Percentiles rank a stretch among this genome's conserved stretches.
phyloP scores from a whole-genome alignment of 2,113 vertebrate species.

The Forbesichthys agassizii region DNA sequence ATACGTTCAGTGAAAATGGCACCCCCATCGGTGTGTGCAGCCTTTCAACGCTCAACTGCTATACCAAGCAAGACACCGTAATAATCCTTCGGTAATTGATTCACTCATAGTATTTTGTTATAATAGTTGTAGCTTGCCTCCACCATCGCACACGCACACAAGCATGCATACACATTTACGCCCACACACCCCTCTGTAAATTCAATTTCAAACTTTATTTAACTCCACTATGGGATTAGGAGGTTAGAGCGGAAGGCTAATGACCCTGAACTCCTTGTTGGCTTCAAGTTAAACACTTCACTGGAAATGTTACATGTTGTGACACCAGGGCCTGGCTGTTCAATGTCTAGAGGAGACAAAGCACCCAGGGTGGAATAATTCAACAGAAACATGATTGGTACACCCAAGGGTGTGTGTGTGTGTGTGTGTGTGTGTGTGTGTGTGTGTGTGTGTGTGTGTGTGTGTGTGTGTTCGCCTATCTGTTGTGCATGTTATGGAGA shows the following conservation, averaged over 20 bases:
- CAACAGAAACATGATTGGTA: constrained; percentile 52
- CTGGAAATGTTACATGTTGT: constrained; percentile 57
- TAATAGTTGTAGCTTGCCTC: neutral
- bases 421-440: constrained; percentile 5
- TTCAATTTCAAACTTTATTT: constrained; percentile 41
- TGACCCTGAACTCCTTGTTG: constrained; percentile 27
- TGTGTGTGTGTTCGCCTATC: neutral
- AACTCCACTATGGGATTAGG: constrained; percentile 32
- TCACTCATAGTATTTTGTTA: too few relatives aligned
- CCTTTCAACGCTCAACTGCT: too few relatives aligned
- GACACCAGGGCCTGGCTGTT: constrained; percentile 48
- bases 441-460: constrained; percentile 5
- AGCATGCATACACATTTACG: neutral
- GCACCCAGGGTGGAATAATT: constrained; percentile 64
- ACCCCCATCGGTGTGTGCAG: too few relatives aligned
- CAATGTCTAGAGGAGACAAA: constrained; percentile 66
- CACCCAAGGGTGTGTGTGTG: constrained; percentile 40
- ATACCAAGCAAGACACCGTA: too few relatives aligned
- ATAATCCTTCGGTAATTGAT: too few relatives aligned
- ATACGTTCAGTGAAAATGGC: too few relatives aligned
- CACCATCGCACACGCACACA: neutral
- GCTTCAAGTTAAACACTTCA: constrained; percentile 24
- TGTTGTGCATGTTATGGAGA: neutral
- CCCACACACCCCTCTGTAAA: constrained; percentile 6
- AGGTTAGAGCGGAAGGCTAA: constrained; percentile 37